Conservation (phyloP, 2,113 vertebrate genomes). For the Pluvialis apricaria region DNA sequence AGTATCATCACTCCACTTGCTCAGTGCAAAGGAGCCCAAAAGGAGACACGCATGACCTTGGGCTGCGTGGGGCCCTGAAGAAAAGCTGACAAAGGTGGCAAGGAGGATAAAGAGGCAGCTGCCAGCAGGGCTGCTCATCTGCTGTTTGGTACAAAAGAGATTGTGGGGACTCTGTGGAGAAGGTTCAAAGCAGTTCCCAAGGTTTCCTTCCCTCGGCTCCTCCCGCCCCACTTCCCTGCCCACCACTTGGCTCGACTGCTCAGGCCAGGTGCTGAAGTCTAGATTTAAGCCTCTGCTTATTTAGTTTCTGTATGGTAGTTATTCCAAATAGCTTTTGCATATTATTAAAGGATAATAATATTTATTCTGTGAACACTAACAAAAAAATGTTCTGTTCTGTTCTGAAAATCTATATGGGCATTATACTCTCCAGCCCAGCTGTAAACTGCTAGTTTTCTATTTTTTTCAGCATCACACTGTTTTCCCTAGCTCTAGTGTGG, state of each 20-base stretch:
- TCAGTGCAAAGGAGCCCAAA: neutral
- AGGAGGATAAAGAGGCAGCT: neutral
- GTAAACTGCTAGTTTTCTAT: neutral
- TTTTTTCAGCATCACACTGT: neutral
- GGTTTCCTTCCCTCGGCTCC: neutral
- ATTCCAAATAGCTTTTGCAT: neutral
- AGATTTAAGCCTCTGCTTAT: neutral
- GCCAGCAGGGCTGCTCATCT: neutral
- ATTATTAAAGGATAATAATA: neutral
- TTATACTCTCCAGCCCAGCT: neutral
- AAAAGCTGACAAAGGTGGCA: neutral
- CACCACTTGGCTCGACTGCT: neutral
- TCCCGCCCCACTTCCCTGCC: neutral
- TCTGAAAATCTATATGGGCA: neutral
- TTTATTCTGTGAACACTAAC: neutral
- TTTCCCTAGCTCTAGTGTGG: neutral
- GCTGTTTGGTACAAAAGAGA: neutral
- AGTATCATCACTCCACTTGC: neutral
- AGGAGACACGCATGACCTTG: accelerated
- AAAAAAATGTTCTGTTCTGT: neutral
- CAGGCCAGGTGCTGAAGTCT: neutral
- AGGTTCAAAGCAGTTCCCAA: neutral
- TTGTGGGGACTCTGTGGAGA: neutral
- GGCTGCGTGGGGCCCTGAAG: accelerated
- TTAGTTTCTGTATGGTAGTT: neutral